A percentile compares a stretch with the other conserved stretches of the same genome.
phyloP scores from a whole-genome alignment of 2,113 vertebrate species.

The Siniperca chuatsi region DNA sequence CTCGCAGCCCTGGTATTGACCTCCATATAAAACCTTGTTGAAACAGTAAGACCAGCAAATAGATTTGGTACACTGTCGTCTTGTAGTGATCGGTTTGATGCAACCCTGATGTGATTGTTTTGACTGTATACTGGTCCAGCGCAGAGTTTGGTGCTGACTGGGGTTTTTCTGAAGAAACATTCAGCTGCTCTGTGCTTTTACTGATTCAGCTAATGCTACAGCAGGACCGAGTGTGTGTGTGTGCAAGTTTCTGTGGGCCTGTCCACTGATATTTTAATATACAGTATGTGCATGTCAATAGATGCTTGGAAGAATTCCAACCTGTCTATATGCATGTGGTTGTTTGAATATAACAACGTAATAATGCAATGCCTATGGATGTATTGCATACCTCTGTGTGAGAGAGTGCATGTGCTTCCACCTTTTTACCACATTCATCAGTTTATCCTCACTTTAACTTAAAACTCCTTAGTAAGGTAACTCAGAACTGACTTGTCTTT shows the following conservation, averaged over 20 bases:
- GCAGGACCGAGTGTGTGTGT: not conserved
- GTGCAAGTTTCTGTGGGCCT: not conserved
- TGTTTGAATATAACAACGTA: not conserved
- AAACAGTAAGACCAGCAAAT: conserved; percentile 18
- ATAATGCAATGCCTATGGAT: not conserved
- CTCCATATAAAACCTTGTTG: not conserved
- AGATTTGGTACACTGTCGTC: not conserved
- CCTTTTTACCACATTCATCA: conserved; percentile 41
- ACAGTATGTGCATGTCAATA: conserved; percentile 4
- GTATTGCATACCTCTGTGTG: not conserved
- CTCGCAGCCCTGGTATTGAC: not conserved
- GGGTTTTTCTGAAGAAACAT: conserved; percentile 24
- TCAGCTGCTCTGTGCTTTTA: conserved; percentile 31
- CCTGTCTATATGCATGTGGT: not conserved
- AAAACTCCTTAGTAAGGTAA: conserved; percentile 32
- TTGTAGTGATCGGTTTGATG: conserved; percentile 26
- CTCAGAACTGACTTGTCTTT: conserved; percentile 11
- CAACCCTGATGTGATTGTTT: conserved; percentile 21
- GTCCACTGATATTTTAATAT: conserved; percentile 16
- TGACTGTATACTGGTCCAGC: conserved; percentile 5
- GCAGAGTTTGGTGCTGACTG: conserved; percentile 47
- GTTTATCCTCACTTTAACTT: conserved; percentile 21
- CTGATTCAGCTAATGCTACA: conserved; percentile 45
- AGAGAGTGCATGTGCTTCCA: not conserved
- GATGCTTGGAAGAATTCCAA: conserved; percentile 5